Evolutionary conservation across 2,888 invertebrate species (phyloP), one percentile per base, ranked within the genome.

Genomic region (Eustalomyia histrio): DNA sequence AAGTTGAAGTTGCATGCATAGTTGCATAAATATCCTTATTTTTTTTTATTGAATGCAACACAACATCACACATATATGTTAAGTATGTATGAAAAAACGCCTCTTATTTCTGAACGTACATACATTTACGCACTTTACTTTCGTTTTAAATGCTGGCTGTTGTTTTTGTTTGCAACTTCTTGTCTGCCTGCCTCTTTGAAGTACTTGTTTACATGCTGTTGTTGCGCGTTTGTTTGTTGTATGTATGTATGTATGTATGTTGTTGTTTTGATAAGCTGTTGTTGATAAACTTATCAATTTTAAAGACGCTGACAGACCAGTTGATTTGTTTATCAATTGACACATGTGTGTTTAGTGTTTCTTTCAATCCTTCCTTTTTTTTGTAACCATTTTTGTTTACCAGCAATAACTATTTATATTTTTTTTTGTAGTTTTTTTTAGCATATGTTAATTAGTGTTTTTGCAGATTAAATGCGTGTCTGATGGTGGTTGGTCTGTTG

Each of bases 301-400:
- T 78, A 78, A 81, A 81, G 71, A 78, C 74, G 71, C 81, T 81
- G 78, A 80, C 76, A 80, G 76, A 69, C 78, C 85, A 87, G 86
- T 88, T 87, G 87, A 87, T 87, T 88, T 87, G 88, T 88, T 88
- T 87, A 87, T 87, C 87, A 87, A 87, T 88, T 87, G 87, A 88
- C 87, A 88, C 74, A 75, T 81, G 81, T 78, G 80, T 80, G 80
- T 80, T 80, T 80, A 80, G 80, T 80, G 68, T 80, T 76, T 63
- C 76, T 69, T 71, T 58, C 57, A 76, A 76, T 69, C 69, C 76
- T 76, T 76, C 52, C 64, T 65, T 67, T 73, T 76, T 63, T 63
- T 65, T 67, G 35, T 4, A 61, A 65, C 63, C 67, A 63, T 47
- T 53, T 10, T 60, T 16, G 29, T 58, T n/a, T 33, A 16, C 57